These are phyloP conservation scores for Ophion ellenae DNA, from an alignment of 2,888 invertebrate species.

Conservation along the genomic window DNA sequence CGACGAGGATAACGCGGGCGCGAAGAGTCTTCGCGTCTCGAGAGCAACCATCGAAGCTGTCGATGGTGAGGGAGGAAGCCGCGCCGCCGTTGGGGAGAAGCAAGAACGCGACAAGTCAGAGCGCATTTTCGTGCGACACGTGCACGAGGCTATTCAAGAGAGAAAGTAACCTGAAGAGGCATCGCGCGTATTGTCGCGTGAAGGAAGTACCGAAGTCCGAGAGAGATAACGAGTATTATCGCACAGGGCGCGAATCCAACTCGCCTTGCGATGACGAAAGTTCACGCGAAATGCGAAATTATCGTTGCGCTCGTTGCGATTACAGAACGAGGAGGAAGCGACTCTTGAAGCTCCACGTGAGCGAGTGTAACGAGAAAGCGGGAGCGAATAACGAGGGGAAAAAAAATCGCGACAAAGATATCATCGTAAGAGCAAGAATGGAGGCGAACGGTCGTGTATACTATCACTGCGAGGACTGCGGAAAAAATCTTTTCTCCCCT, in stretches of 20 bases:
- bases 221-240: not conserved
- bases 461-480: constrained; percentile 86
- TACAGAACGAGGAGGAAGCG: constrained; percentile 70
- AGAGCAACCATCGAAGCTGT: constrained; percentile 21
- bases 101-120: not conserved
- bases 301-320: constrained; percentile 74
- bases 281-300: not conserved
- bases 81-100: not conserved
- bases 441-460: constrained; percentile 85
- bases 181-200: constrained; percentile 40
- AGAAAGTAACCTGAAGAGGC: constrained; percentile 60
- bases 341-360: constrained; percentile 68
- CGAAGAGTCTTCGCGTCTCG: constrained; percentile 15
- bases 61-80: not conserved
- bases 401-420: constrained; percentile 78
- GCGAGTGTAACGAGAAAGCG: constrained; percentile 50
- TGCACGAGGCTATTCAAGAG: constrained; percentile 68
- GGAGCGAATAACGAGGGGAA: constrained; percentile 44
- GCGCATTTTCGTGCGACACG: constrained; percentile 54
- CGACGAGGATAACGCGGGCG: not conserved
- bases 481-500: constrained; percentile 86
- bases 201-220: constrained; percentile 29
- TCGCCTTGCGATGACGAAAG: too few species aligned
- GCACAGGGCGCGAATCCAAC: not conserved
- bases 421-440: constrained; percentile 77